These are phyloP conservation scores for Halocaridina rubra DNA, from an alignment of 2,888 invertebrate species.

Conservation along the genomic window DNA sequence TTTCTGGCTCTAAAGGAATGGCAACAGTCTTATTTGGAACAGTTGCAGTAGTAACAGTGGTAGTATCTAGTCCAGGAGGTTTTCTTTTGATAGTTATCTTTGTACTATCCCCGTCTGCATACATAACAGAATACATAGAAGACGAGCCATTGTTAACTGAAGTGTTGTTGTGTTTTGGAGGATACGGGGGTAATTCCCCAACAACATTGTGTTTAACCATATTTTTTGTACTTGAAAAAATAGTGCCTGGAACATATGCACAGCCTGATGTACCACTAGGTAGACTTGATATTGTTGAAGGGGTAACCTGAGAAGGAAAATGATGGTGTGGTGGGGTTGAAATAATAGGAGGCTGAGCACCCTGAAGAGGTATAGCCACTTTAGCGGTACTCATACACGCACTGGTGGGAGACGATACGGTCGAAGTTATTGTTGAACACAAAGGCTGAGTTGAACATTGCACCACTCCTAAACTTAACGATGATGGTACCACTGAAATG, in stretches of 20 bases:
- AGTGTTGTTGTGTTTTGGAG: conserved; percentile 50
- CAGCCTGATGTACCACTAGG: conserved; percentile 37
- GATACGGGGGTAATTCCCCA: conserved; percentile 25
- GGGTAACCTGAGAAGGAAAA: conserved; percentile 24
- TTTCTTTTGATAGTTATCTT: conserved; percentile 87
- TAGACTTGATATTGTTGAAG: conserved; percentile 29
- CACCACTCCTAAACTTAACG: conserved; percentile 18
- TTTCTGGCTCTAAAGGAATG: conserved; percentile 48
- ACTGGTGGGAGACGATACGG: not conserved
- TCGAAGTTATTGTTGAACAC: not conserved
- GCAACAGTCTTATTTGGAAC: conserved; percentile 29
- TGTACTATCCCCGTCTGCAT: conserved; percentile 80
- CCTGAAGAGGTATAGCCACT: conserved; percentile 17
- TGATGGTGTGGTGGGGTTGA: conserved; percentile 41
- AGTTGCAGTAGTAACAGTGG: not conserved
- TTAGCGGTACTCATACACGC: conserved; percentile 16
- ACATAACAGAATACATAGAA: conserved; percentile 82
- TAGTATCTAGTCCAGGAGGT: conserved; percentile 64
- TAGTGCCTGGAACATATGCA: conserved; percentile 51
- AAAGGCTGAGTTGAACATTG: not conserved
- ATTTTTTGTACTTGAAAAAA: conserved; percentile 62
- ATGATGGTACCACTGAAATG: not conserved
- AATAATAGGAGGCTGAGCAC: conserved; percentile 22
- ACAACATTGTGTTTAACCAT: conserved; percentile 52
- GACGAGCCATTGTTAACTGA: conserved; percentile 70